Base-by-base conservation (phyloP, 2,797 vertebrate genomes). In the Dendrocincla tyrannina region DNA sequence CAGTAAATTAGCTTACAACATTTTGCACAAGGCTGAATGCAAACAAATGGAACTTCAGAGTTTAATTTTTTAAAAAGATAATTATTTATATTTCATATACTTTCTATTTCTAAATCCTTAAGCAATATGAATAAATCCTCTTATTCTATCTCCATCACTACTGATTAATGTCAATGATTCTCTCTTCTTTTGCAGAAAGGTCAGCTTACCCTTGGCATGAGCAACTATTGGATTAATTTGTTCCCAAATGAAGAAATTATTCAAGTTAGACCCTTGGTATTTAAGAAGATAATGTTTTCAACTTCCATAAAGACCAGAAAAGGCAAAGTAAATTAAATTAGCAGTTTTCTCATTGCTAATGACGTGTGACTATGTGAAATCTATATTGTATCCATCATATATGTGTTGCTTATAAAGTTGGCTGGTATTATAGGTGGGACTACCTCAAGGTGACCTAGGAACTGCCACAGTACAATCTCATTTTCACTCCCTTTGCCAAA, bases 401-500 rank as follows among this genome's bases (percentile, higher is more conserved):
- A 66, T 41, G n/a, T 44, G 47, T 42, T 2, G 59, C 66, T 69
- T 85, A 50, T 79, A 27, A 83, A 89, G 60, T 32, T 89, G 72
- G 19, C 47, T 95, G 62, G 46, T 27, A 53, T 66, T 80, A 85
- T 10, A 80, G 28, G 42, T 74, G 35, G 16, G 73, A 60, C 23
- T 72, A 46, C 52, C 23, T 53, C 73, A 85, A 89, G 63, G 49
- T 92, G 91, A 95, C 84, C 78, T 44, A 75, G 89, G 72, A 95
- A 90, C 69, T 58, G 74, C 60, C 80, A 82, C 30, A 46, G 20
- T 32, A 72, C n/a, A 42, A 56, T 56, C 27, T 83, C 68, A 74
- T 91, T 94, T 79, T 92, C 66, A 72, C 10, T 63, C 70, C 67
- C 75, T 85, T 84, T 75, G 59, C 72, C 87, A 89, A 88, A 92